Base-by-base conservation (phyloP, 2,888 invertebrate genomes). In the Cremastinae sp. region DNA sequence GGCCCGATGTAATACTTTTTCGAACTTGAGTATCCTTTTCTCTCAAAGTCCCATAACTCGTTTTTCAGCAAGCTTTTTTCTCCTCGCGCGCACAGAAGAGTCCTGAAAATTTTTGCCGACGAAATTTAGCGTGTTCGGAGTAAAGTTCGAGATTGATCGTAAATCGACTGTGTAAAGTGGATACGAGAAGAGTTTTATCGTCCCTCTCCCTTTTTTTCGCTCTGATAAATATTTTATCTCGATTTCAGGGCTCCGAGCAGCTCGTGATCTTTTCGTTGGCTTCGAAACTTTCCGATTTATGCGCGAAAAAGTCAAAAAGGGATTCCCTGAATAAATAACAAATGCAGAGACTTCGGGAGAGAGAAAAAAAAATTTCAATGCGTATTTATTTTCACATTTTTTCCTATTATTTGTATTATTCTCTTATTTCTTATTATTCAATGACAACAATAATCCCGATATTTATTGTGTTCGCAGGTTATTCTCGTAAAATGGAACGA, bases 401-500 rank as follows among this genome's bases (percentile, higher is more conserved):
- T 10, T 0, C 18, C 41, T 20, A 9, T 62, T 0, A n/a, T 1
- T 8, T 18, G 20, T 35, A 49, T 10, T 9, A 10, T 56, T 22
- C 4, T 18, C 18, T 47, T 20, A 5, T 45, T 39, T 14, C 4
- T 47, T 49, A 20, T 8, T 3, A 10, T 47, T 4, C 16, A 28
- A 53, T 10, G n/a, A 14, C 45, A 10, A 35, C n/a, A n/a, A 66
- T 66, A 12, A 68, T 55, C 7, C 47, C 2, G 14, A n/a, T 12
- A 9, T 49, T 70, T 58, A 16, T 41, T 43, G 8, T 61, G 62
- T 7, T 79, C 74, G 37, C 90, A 97, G 97, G 96, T 97, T 72
- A 96, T 96, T 82, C 91, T 98, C 72, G 98, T 98, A 39, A 96
- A 97, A 91, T 99, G 99, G 99, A 99, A 99, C 91, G 97, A 97